A percentile compares a stretch with the other conserved stretches of the same genome.
Evolutionary conservation across 2,113 vertebrate genomes (phyloP).

Genomic region (Micronisus gabar): DNA sequence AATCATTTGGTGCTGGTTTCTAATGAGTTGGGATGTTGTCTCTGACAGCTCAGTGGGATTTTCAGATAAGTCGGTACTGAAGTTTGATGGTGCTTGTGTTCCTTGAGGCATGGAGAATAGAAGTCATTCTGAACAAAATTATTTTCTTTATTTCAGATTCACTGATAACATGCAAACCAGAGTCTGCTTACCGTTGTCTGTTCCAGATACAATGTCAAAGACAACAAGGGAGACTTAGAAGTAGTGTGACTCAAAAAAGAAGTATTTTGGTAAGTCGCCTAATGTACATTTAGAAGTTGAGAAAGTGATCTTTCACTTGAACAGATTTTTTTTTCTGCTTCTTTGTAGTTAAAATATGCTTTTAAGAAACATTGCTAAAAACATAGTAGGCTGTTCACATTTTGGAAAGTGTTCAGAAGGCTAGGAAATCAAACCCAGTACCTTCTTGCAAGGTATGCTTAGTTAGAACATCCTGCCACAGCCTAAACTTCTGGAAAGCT

Average conservation of each 20-base stretch:
- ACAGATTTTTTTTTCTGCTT: neutral
- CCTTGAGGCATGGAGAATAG: neutral
- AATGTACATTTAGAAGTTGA: neutral
- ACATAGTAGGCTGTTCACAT: neutral
- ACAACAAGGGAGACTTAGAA: neutral
- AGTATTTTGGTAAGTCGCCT: slow-evolving; percentile 20
- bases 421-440: neutral
- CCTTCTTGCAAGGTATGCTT: neutral
- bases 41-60: neutral
- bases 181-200: neutral
- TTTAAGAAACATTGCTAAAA: neutral
- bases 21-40: neutral
- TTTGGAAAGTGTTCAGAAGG: neutral
- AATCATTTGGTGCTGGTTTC: neutral
- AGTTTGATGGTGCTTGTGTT: neutral
- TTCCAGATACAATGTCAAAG: neutral
- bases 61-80: neutral
- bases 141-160: neutral
- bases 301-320: neutral
- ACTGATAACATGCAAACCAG: neutral
- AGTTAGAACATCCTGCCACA: neutral
- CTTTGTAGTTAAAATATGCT: neutral
- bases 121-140: neutral
- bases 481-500: neutral
- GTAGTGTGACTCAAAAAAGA: neutral